Evolutionary conservation across 2,797 vertebrate species (phyloP).

Genomic region (Protonibea diacanthus): DNA sequence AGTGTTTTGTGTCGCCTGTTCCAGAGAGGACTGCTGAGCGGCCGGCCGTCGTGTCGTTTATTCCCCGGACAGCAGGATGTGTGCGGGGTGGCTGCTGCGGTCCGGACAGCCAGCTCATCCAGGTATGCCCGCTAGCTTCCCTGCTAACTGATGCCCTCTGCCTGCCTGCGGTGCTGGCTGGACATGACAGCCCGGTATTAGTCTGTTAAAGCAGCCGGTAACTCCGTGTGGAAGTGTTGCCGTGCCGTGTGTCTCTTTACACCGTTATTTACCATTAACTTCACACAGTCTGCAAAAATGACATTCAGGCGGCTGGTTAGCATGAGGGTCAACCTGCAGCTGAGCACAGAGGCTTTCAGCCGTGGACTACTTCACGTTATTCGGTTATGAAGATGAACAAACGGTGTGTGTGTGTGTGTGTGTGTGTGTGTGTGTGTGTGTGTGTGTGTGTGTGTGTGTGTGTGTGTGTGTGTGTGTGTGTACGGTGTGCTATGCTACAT

Average conservation of each 20-base stretch:
- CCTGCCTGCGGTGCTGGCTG: neutral
- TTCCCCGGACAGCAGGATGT: slow-evolving; percentile 56
- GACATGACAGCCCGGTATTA: neutral
- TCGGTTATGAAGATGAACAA: neutral
- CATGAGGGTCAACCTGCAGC: slow-evolving; percentile 5
- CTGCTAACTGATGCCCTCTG: slow-evolving; percentile 63
- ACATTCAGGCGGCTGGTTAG: slow-evolving; percentile 62
- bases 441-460: too few species aligned
- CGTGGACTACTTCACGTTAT: neutral
- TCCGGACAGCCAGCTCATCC: slow-evolving; percentile 73
- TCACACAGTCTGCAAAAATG: slow-evolving; percentile 22
- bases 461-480: too few species aligned
- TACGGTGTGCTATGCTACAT: neutral
- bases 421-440: too few species aligned
- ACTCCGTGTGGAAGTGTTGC: neutral
- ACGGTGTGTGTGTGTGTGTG: too few species aligned
- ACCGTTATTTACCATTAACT: neutral
- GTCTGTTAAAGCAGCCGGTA: neutral
- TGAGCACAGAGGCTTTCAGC: neutral
- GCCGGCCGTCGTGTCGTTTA: slow-evolving; percentile 55
- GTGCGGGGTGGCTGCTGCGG: slow-evolving; percentile 30
- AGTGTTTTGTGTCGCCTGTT: slow-evolving; percentile 77
- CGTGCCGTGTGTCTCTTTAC: neutral
- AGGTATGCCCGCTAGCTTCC: slow-evolving; percentile 75
- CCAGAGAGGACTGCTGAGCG: slow-evolving; percentile 64